Evolutionary conservation across 2,113 vertebrate species (phyloP).

Genomic region (Martes martes): DNA sequence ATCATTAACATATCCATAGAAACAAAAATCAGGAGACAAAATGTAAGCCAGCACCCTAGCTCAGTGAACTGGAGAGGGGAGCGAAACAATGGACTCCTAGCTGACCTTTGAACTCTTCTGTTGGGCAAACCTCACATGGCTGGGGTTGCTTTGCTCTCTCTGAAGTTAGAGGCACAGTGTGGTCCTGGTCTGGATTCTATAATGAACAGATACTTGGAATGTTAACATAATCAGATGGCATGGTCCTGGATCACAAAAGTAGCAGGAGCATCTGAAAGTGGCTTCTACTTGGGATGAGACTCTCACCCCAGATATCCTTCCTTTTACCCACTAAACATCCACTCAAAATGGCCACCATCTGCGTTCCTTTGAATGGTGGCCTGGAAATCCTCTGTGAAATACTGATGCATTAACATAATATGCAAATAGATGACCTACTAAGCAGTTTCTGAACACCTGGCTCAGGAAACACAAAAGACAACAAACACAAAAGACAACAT

Average conservation of each 20-base stretch:
- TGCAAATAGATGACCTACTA: not conserved
- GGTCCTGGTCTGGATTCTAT: not conserved
- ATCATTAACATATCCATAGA: not conserved
- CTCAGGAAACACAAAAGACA: not conserved
- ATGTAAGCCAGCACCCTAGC: not conserved
- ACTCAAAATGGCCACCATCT: not conserved
- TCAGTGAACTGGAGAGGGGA: not conserved
- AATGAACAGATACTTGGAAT: not conserved
- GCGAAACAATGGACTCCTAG: not conserved
- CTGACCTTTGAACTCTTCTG: not conserved
- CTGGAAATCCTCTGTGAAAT: not conserved
- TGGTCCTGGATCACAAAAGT: not conserved
- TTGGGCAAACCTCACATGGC: not conserved
- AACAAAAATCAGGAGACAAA: not conserved
- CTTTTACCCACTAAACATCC: not conserved
- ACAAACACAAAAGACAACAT: too few relatives aligned
- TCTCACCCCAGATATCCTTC: not conserved
- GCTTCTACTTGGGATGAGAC: not conserved
- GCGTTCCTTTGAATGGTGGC: not conserved
- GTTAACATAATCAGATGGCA: not conserved
- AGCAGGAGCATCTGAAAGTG: not conserved
- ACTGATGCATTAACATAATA: not conserved
- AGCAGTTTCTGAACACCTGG: not conserved
- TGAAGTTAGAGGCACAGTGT: not conserved
- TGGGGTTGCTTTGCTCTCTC: not conserved